Base-by-base conservation (phyloP, 2,888 invertebrate species). In the Uropetala carovei region DNA sequence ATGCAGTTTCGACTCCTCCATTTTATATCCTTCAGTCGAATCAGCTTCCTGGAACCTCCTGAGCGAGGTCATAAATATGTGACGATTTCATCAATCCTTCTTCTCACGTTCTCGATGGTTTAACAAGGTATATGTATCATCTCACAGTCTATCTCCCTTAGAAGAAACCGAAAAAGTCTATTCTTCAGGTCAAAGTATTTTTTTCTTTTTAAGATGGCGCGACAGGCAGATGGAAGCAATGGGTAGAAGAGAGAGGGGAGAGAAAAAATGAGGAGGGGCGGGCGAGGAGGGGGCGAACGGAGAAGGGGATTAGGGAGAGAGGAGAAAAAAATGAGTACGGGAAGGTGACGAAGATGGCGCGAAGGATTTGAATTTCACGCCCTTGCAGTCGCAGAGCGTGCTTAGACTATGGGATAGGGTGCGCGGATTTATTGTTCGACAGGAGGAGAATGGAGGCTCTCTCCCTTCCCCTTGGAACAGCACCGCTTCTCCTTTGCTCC, bases 361-460 rank as follows among this genome's bases (percentile, higher is more conserved):
- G 56, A 27, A 86, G 86, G 86, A 86, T 86, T 86, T 60, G 60
- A 86, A 86, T 86, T 60, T 86, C 86, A 86, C 86, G 86, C 86
- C 86, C 60, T 30, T 27, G 86, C 82, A 43, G 30, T 13, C n/a
- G 64, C 64, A n/a, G 43, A 27, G 59, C 86, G 86, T 86, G 86
- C 86, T 86, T 86, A 59, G 86, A 60, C 86, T 86, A 85, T n/a
- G 22, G 59, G 30, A 60, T 59, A 59, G 86, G 27, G n/a, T 5
- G 86, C 30, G 86, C 86, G 86, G 86, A 86, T 86, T 86, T 86
- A 86, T 86, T 27, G 86, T 86, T 86, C 86, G 75, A n/a, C 64
- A 64, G 64, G 64, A 10, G 64, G 64, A 64, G 64, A 64, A 16
- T 64, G 43, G 43, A 43, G 43, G 43, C 5, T 43, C 43, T 43